A percentile compares a stretch with the other conserved stretches of the same genome.
phyloP scores from a whole-genome alignment of 2,797 vertebrate genomes.

The Cuniculus paca region DNA sequence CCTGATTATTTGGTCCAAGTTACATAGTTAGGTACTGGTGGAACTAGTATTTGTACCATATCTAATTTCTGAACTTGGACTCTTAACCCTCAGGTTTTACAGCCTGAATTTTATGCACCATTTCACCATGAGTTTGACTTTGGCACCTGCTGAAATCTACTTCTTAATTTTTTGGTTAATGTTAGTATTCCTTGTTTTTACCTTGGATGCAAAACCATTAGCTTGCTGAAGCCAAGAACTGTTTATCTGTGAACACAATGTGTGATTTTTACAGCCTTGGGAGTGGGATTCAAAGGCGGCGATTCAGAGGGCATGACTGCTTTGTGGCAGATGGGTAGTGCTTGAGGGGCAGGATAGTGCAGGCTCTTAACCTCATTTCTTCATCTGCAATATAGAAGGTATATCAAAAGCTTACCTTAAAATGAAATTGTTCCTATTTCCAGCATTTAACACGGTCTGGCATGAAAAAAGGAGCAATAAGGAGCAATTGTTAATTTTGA shows the following conservation, averaged over 20 bases:
- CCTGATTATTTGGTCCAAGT: background rate
- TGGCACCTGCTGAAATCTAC: background rate
- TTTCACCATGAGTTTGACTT: background rate
- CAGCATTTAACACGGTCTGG: background rate
- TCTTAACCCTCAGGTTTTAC: background rate
- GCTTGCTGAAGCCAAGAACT: background rate
- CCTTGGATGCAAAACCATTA: background rate
- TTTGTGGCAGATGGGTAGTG: background rate
- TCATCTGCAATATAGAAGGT: background rate
- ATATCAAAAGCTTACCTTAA: background rate
- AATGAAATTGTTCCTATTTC: background rate
- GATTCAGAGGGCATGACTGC: background rate
- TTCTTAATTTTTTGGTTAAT: background rate
- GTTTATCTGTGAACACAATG: background rate
- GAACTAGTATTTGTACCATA: background rate
- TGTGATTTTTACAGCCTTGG: background rate
- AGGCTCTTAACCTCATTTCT: background rate
- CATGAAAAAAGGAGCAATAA: background rate
- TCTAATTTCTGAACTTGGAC: background rate
- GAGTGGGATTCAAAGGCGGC: background rate
- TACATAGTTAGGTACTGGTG: background rate
- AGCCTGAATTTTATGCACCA: background rate
- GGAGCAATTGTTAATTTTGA: constrained; percentile 8
- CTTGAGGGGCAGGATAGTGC: background rate
- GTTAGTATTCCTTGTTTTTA: constrained; percentile 13